These are phyloP conservation scores for Zootoca vivipara DNA, from an alignment of 2,113 vertebrate species.

Conservation along the genomic window DNA sequence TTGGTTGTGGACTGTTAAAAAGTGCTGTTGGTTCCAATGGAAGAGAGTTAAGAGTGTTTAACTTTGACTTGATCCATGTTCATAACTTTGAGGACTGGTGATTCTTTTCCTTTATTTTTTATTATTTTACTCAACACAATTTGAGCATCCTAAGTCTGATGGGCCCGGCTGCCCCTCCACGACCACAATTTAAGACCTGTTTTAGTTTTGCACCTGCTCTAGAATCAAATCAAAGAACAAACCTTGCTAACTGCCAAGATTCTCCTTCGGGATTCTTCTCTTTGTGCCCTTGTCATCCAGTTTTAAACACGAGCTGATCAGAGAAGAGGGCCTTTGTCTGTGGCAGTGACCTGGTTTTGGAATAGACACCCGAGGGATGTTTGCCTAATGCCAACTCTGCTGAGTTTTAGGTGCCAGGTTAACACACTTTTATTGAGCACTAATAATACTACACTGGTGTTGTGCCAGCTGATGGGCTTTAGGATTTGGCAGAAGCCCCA, in stretches of 20 bases:
- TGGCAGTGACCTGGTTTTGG: too few species aligned
- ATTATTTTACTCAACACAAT: neutral
- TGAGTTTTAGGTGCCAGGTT: neutral
- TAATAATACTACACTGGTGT: neutral
- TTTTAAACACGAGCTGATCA: neutral
- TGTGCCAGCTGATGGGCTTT: neutral
- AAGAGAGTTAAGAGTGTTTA: neutral
- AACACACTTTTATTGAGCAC: neutral
- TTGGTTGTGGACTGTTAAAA: conserved; percentile 11
- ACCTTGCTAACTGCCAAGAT: neutral
- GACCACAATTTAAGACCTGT: too few species aligned
- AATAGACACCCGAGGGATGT: too few species aligned
- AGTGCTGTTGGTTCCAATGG: too few species aligned
- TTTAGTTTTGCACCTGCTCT: neutral
- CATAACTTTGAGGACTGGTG: neutral
- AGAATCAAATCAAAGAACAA: neutral
- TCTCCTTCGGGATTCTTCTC: neutral
- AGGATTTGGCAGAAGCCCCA: neutral
- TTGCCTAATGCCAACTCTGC: too few species aligned
- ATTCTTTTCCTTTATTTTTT: neutral
- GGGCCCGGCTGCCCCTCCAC: too few species aligned
- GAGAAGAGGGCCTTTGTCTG: neutral
- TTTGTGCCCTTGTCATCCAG: neutral
- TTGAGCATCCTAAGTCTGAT: too few species aligned
- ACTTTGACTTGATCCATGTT: neutral